Evolutionary conservation across 2,797 vertebrate genomes (phyloP).

Genomic region (Iguana delicatissima): DNA sequence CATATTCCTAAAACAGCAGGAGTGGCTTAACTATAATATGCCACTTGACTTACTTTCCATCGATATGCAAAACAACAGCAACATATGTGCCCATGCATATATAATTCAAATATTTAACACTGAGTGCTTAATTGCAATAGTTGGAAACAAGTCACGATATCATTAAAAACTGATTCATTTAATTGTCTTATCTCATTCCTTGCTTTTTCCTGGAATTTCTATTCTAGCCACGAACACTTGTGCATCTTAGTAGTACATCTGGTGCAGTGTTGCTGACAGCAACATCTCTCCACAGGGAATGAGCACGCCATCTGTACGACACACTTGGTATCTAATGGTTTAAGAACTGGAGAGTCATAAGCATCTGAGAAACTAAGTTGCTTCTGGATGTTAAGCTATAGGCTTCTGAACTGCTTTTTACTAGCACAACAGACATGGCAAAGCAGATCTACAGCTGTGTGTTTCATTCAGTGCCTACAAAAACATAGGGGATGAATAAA

Average conservation of each 20-base stretch:
- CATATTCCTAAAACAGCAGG: not conserved
- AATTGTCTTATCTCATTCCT: constrained; percentile 37
- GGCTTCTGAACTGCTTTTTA: constrained; percentile 48
- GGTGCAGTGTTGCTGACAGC: constrained; percentile 70
- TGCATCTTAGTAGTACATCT: constrained; percentile 70
- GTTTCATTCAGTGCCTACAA: constrained; percentile 25
- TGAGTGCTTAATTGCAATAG: constrained; percentile 60
- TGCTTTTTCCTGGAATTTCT: constrained; percentile 59
- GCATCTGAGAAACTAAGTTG: constrained; percentile 51
- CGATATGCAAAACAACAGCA: constrained; percentile 11
- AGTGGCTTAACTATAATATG: not conserved
- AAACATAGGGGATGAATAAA: constrained; percentile 28
- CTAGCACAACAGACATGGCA: constrained; percentile 23
- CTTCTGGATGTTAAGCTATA: constrained; percentile 50
- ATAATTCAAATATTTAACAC: constrained; percentile 55
- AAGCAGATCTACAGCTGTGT: constrained; percentile 7
- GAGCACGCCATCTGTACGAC: constrained; percentile 70
- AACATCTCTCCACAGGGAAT: constrained; percentile 65
- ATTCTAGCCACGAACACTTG: constrained; percentile 57
- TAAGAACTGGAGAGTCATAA: constrained; percentile 60
- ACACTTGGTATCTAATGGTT: constrained; percentile 64
- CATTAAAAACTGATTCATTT: constrained; percentile 62
- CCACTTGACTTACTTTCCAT: constrained; percentile 19
- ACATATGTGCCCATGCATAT: constrained; percentile 29
- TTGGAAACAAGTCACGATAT: constrained; percentile 53